Percentiles rank a stretch among this genome's conserved stretches.
Conservation (phyloP, 2,113 vertebrate genomes). For the Pachyramphus minor region DNA sequence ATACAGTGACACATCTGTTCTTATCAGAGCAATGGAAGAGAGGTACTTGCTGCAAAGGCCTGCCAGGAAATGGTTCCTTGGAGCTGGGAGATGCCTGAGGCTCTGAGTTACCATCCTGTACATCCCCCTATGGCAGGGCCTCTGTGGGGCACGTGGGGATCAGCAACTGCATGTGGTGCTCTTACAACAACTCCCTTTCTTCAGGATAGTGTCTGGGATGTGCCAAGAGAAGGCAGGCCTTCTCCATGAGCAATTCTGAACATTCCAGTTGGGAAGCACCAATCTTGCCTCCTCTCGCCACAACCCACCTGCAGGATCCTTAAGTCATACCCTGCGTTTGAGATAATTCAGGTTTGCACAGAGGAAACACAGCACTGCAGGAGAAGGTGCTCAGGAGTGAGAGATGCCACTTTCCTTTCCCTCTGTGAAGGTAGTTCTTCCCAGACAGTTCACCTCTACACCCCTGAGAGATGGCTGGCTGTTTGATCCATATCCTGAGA, state of each 20-base stretch:
- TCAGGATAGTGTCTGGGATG: neutral
- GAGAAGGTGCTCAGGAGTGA: neutral
- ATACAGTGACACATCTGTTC: neutral
- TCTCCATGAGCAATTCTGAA: neutral
- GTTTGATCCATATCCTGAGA: neutral
- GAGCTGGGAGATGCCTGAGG: neutral
- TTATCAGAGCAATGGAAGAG: neutral
- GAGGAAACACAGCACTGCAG: neutral
- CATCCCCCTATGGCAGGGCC: neutral
- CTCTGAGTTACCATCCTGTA: fast-evolving
- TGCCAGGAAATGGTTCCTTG: neutral
- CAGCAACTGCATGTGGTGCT: neutral
- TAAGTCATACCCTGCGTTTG: fast-evolving
- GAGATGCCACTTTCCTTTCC: neutral
- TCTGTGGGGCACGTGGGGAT: neutral
- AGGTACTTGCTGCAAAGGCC: neutral
- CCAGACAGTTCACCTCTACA: neutral
- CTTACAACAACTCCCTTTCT: neutral
- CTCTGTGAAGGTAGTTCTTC: neutral
- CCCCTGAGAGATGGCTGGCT: neutral
- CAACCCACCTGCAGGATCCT: neutral
- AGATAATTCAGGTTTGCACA: neutral
- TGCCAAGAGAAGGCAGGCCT: neutral
- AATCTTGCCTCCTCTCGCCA: neutral
- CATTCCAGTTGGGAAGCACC: neutral